Evolutionary conservation across 1,140 invertebrate genomes (phyloP), one percentile per base, ranked within the genome.

Genomic region (Rhopalosiphum maidis): DNA sequence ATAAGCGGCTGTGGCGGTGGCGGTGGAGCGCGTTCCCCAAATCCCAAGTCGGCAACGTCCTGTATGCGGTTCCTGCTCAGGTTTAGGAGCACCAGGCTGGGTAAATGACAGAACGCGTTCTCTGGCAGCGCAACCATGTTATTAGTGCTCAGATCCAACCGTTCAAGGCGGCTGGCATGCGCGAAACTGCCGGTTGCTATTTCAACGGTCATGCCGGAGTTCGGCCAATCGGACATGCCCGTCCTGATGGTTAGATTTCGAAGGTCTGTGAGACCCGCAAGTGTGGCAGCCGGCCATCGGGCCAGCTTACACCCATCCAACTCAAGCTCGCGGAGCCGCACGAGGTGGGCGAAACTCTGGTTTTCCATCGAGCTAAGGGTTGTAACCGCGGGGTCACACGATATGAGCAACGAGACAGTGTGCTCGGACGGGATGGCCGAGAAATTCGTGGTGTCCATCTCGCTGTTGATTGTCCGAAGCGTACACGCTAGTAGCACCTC

Each of bases 91-190:
- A 97, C 96, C 93, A 98, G 95, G 94, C 97, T 98, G 2, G 96
- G 96, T 91, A 98, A 95, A 0, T 97, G 96, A 95, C 98, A 99
- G 95, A 99, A 98, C 35, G 98, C 95, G 94, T 97, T 97, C 94
- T 97, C 97, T 2, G 98, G 98, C 94, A 99, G 96, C 35, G 97
- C 97, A 97, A 97, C 98, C 94, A 99, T 97, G 95, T 98, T 98
- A 95, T 98, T 98, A 94, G 96, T 97, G 94, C 97, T 98, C 54
- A 99, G 95, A 95, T 99, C 98, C 90, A 99, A 96, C 94, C 97
- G 96, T 95, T 98, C 97, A 94, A 98, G 95, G 94, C 97, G 96
- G 94, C 96, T 95, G 83, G 97, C 96, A 83, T 96, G 96, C 43
- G 96, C 95, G 95, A 98, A 98, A 93, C 97, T 97, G 93, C 97